Percentiles rank a stretch among this genome's conserved stretches.
Evolutionary conservation across 2,888 invertebrate genomes (phyloP).

Genomic region (Platycnemis pennipes): DNA sequence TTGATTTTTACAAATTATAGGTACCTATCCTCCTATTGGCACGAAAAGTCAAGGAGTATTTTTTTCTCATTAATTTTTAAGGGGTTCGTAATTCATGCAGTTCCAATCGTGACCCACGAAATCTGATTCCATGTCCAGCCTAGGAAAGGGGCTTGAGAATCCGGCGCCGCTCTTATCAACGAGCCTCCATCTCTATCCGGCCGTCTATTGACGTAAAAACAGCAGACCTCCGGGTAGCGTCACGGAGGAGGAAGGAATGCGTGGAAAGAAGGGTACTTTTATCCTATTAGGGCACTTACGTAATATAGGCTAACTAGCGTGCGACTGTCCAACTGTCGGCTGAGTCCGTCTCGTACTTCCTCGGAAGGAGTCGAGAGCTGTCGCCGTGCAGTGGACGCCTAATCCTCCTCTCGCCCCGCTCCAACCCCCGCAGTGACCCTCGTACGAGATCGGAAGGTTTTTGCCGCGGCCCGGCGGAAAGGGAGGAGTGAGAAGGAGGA

Average conservation of each 20-base stretch:
- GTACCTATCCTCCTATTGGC: too few relatives aligned
- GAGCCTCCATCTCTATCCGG: background rate
- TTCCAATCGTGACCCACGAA: too few relatives aligned
- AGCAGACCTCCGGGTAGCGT: background rate
- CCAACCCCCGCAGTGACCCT: background rate
- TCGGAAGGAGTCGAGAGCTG: background rate
- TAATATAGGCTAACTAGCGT: conserved; percentile 22
- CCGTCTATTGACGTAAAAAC: background rate
- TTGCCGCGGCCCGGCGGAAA: background rate
- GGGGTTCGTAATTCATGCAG: too few relatives aligned
- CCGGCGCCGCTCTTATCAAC: background rate
- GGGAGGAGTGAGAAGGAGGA: background rate
- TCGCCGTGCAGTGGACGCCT: background rate
- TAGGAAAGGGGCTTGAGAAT: background rate
- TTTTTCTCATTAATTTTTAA: too few relatives aligned
- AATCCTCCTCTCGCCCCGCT: background rate
- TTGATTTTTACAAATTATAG: too few relatives aligned
- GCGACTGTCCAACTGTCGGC: background rate
- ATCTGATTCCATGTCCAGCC: background rate
- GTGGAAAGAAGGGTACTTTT: conserved; percentile 32
- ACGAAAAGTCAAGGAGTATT: too few relatives aligned
- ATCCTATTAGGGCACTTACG: conserved; percentile 27
- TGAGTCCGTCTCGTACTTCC: background rate
- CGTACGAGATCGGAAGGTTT: conserved; percentile 29
- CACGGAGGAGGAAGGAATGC: background rate